Evolutionary conservation across 2,888 invertebrate genomes (phyloP).

Genomic region (Ophonus ardosiacus): DNA sequence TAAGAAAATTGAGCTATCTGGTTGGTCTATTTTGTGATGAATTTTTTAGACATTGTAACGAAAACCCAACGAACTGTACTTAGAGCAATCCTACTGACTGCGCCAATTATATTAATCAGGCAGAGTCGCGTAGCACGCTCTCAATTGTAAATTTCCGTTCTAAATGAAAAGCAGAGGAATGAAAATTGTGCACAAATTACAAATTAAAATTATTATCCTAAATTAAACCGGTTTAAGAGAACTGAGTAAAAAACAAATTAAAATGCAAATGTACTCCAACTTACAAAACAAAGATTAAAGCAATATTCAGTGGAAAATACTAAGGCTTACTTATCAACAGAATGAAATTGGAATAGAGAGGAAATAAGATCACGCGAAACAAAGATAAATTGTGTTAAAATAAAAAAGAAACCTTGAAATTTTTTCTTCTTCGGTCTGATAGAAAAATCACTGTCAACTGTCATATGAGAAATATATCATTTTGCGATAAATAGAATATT

Average conservation of each 20-base stretch:
- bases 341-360: constrained; percentile 2
- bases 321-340: constrained; percentile 15
- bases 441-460: constrained; percentile 40
- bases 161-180: neutral
- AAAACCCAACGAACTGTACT: no score
- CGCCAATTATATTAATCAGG: no score
- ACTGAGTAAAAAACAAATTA: constrained; percentile 46
- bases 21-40: no score
- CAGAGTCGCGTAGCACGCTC: neutral
- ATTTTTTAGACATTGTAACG: no score
- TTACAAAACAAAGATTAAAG: constrained; percentile 48
- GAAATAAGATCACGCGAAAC: constrained; percentile 8
- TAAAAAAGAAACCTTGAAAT: neutral
- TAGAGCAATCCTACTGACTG: no score
- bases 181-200: constrained; percentile 33
- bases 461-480: constrained; percentile 10
- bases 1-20: no score
- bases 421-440: neutral
- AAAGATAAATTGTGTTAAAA: constrained; percentile 14
- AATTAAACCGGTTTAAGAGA: constrained; percentile 39
- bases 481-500: constrained; percentile 32
- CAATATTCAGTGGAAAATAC: constrained; percentile 18
- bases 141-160: neutral
- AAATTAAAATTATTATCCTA: constrained; percentile 39
- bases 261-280: constrained; percentile 48